Base-by-base conservation (phyloP, 2,888 invertebrate genomes). In the Phrixothrix hirtus region DNA sequence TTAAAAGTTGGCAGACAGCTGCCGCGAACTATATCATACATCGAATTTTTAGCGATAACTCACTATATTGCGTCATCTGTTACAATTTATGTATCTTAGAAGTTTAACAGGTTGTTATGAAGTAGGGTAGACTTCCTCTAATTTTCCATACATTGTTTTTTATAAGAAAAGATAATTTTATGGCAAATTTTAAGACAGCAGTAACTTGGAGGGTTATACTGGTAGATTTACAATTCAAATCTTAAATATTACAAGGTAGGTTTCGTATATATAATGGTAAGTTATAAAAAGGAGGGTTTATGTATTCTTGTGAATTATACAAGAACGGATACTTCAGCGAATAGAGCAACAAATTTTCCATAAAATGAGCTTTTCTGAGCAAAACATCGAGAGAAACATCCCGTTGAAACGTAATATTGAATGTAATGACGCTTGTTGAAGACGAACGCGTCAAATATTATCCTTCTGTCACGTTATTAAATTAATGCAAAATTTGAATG, bases 381-480 rank as follows among this genome's bases (percentile, higher is more conserved):
- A 46, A 46, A 41, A 52, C 39, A 35, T 35, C 39, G 45, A 29
- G 37, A 39, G 45, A 46, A 50, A 46, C 51, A 46, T 45, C 45
- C 25, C 46, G 52, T 35, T 31, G 45, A 52, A 50, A 50, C 39
- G 52, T 38, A 46, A 52, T 52, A 52, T 52, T 46, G 52, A 52
- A 52, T 46, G 52, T 46, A 52, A 52, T 41, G 52, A 52, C 52
- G 45, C 39, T 41, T 52, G 45, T 52, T 41, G 41, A 52, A 52
- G 45, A 52, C 36, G 39, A 50, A 39, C 45, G 44, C 50, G 34
- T 31, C 52, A 37, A 39, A 52, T 46, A 52, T 52, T 46, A 46
- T 52, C 30, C 44, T 41, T 46, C 32, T 41, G 45, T 41, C 52
- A 46, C 45, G 45, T 52, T 52, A 52, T 52, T 46, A 46, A 52